Percentiles rank a stretch among this genome's conserved stretches.
phyloP scores from a whole-genome alignment of 2,113 vertebrate genomes.

The Brienomyrus brachyistius region DNA sequence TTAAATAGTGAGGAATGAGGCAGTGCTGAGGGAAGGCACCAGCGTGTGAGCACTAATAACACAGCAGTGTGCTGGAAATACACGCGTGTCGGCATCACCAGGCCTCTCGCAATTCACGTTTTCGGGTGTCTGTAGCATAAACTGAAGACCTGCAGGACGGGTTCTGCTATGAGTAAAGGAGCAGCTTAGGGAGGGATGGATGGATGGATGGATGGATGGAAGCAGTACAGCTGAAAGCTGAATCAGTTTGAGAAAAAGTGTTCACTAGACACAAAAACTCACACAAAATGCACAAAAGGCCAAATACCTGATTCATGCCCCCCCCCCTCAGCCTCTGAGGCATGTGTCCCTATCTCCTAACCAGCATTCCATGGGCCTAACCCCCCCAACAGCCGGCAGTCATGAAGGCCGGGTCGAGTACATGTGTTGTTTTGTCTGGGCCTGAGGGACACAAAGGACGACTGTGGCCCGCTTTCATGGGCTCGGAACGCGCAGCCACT shows the following conservation, averaged over 20 bases:
- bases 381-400: slow-evolving; percentile 35
- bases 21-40: neutral
- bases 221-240: neutral
- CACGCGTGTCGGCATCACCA: neutral
- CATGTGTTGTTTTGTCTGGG: slow-evolving; percentile 39
- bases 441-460: slow-evolving; percentile 35
- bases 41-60: neutral
- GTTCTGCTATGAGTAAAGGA: neutral
- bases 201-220: neutral
- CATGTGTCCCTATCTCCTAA: slow-evolving; percentile 29
- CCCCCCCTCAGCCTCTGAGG: slow-evolving; percentile 16
- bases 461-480: slow-evolving; percentile 24
- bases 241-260: neutral
- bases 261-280: neutral
- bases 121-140: neutral
- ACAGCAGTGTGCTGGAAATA: neutral
- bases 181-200: neutral
- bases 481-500: neutral
- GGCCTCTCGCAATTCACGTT: neutral
- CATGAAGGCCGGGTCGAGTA: slow-evolving; percentile 33
- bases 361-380: slow-evolving; percentile 29
- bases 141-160: neutral
- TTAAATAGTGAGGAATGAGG: neutral
- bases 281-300: neutral
- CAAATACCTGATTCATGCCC: neutral